Percentiles rank a stretch among this genome's conserved stretches.
Conservation (phyloP, 2,113 vertebrate genomes). For the Potamarius usumacintae region DNA sequence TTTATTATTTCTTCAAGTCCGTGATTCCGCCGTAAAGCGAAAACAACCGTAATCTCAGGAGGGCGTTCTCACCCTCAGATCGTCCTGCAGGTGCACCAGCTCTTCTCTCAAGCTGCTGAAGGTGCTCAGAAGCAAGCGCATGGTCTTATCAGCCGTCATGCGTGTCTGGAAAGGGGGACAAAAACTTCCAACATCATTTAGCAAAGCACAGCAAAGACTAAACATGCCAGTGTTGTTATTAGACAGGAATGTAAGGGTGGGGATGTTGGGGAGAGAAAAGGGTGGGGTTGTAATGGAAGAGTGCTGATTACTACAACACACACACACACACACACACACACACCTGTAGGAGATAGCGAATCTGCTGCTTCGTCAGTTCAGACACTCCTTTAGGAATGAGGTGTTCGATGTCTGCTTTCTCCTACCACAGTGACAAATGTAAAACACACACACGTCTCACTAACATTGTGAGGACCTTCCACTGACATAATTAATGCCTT, state of each 20-base stretch:
- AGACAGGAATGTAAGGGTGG: slow-evolving; percentile 65
- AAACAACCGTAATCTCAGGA: not conserved
- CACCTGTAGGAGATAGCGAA: slow-evolving; percentile 97
- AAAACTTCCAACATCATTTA: slow-evolving; percentile 46
- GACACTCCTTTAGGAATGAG: slow-evolving; percentile 90
- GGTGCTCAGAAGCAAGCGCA: slow-evolving; percentile 87
- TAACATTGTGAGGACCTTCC: too few relatives aligned
- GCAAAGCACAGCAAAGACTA: not conserved
- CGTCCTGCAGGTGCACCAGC: slow-evolving; percentile 86
- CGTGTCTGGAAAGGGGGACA: slow-evolving; percentile 76
- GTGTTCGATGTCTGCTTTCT: slow-evolving; percentile 83
- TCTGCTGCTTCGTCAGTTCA: slow-evolving; percentile 96
- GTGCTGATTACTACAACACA: slow-evolving; percentile 43
- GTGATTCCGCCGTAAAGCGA: not conserved
- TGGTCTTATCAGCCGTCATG: slow-evolving; percentile 85
- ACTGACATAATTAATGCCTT: too few relatives aligned
- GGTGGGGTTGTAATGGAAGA: slow-evolving; percentile 11
- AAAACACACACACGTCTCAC: slow-evolving; percentile 4
- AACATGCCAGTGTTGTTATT: slow-evolving; percentile 11
- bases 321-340: slow-evolving; percentile 69
- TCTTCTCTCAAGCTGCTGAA: slow-evolving; percentile 91
- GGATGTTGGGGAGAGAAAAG: slow-evolving; percentile 7
- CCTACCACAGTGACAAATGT: slow-evolving; percentile 39
- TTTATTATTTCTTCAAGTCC: not conserved
- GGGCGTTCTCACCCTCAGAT: slow-evolving; percentile 79